These are phyloP conservation scores for Rallus crepitans DNA, from an alignment of 2,797 vertebrate genomes.

Conservation along the genomic window DNA sequence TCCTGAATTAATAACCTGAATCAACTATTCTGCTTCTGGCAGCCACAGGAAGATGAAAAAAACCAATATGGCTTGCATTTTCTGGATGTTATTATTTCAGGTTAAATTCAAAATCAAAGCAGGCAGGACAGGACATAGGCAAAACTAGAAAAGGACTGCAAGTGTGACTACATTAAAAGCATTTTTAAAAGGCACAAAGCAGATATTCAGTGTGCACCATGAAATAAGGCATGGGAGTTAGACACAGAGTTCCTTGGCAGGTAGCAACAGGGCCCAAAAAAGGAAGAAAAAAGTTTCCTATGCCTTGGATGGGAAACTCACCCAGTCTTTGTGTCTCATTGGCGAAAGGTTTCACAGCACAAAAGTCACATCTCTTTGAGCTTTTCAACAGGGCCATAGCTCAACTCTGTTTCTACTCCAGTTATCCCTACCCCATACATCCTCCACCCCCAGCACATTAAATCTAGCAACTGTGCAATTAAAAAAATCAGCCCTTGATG, in stretches of 20 bases:
- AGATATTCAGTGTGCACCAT: not conserved
- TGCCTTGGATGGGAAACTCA: not conserved
- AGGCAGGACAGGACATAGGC: not conserved
- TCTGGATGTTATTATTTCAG: not conserved
- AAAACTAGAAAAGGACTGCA: not conserved
- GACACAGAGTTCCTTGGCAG: not conserved
- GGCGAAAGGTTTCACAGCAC: not conserved
- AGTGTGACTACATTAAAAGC: not conserved
- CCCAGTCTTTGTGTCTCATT: not conserved
- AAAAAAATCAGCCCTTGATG: not conserved
- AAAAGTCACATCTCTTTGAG: not conserved
- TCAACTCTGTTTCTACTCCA: not conserved
- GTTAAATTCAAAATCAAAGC: slow-evolving; percentile 10
- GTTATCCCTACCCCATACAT: not conserved
- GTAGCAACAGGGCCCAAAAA: not conserved
- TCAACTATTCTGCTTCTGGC: slow-evolving; percentile 24
- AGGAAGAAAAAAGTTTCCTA: not conserved
- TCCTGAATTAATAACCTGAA: slow-evolving; percentile 57
- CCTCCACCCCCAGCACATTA: not conserved
- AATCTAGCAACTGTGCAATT: not conserved
- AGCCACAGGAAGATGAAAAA: slow-evolving; percentile 8
- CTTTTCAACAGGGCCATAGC: not conserved
- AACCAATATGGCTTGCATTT: not conserved
- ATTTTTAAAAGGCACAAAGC: not conserved
- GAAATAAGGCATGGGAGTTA: not conserved